Base-by-base conservation (phyloP, 2,797 vertebrate species). In the Pseudochaenichthys georgianus region DNA sequence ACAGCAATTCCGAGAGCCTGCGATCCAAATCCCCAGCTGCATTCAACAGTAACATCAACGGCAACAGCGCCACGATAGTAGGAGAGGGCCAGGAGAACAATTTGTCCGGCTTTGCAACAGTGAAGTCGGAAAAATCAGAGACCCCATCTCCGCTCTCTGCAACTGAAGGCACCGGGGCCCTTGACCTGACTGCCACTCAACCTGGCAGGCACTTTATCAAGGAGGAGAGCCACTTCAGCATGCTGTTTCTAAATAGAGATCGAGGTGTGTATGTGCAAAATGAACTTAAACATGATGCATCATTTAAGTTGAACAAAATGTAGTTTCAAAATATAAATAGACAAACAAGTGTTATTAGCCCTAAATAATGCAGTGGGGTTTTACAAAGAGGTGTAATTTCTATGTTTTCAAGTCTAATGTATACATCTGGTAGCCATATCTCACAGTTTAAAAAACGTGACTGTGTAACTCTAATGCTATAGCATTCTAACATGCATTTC, bases 191-290 rank as follows among this genome's bases (percentile, higher is more conserved):
- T 77, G 96, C 98, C 68, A 93, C 95, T 89, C 97, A 95, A 81
- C 95, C 95, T 0, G 91, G 94, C 89, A 97, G 98, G 90, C 95
- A 96, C 19, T 91, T 95, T 94, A 93, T 97, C 95, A 98, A 99
- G 95, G 98, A 99, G 89, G 98, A 99, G 91, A 95, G 95, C 93
- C 97, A 97, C 93, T 98, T 98, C 95, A 96, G 96, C 94, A 96
- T 99, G 95, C 95, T 99, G 94, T 98, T 99, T 95, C 96, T 98
- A 89, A 98, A 93, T 91, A 96, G 97, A 95, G 98, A 99, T 89
- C 96, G 97, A 95, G 98, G 98, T 99, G 96, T 94, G 97, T 98
- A 96, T 95, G 93, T 95, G 93, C 93, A 91, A 92, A 89, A 72
- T 55, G n/a, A 52, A 57, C 11, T 12, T 3, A 58, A 66, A 38